These are phyloP conservation scores for Okapia johnstoni DNA, from an alignment of 2,113 vertebrate genomes.

Conservation along the genomic window DNA sequence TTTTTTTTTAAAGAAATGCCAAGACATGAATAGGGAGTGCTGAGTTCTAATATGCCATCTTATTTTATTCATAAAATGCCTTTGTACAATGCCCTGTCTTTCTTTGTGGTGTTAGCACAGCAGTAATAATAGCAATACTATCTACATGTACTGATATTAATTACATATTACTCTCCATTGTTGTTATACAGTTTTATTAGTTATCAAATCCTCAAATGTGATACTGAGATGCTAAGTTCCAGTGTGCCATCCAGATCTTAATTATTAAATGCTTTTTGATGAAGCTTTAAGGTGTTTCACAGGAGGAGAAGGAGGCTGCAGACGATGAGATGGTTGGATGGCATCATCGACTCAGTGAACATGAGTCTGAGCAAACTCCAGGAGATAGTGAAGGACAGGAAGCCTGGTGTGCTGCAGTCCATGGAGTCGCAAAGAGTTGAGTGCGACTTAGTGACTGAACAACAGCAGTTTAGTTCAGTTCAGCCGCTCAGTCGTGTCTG, in stretches of 20 bases:
- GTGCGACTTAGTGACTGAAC: not conserved
- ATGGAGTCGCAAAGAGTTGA: rapidly evolving
- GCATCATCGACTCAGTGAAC: not conserved
- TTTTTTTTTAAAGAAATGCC: not conserved
- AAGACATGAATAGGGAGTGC: not conserved
- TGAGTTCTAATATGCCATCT: not conserved
- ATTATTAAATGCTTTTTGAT: not conserved
- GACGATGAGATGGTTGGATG: not conserved
- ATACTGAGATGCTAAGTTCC: not conserved
- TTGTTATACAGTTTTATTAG: not conserved
- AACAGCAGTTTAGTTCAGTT: too few relatives aligned
- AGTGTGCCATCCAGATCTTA: not conserved
- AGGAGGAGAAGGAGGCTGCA: not conserved
- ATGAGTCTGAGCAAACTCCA: not conserved
- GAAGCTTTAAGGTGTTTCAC: not conserved
- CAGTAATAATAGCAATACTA: not conserved
- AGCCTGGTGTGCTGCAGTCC: not conserved
- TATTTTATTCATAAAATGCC: not conserved
- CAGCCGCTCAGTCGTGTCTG: too few relatives aligned
- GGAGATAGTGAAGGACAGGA: not conserved
- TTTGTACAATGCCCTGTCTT: not conserved
- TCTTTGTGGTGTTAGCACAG: not conserved
- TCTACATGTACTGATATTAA: not conserved
- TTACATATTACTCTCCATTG: not conserved
- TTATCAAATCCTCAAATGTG: not conserved